Conservation (phyloP, 2,888 invertebrate genomes). For the Tenthredo amoena region DNA sequence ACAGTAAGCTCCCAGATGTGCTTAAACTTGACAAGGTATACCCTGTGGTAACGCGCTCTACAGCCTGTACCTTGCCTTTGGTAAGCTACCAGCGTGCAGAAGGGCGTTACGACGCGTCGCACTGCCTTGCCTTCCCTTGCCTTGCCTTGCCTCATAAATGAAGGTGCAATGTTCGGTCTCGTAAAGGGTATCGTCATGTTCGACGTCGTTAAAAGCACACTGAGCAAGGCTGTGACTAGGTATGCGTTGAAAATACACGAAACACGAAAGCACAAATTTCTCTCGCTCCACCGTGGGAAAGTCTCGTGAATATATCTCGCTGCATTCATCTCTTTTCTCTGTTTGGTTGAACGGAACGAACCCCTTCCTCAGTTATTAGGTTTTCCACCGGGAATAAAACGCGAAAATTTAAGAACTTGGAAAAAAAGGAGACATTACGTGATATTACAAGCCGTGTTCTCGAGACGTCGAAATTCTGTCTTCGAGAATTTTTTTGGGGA, state of each 20-base stretch:
- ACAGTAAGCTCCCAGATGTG: constrained; percentile 45
- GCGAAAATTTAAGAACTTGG: too few species aligned
- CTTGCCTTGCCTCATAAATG: neutral
- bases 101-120: neutral
- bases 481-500: neutral
- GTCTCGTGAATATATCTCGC: neutral
- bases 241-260: neutral
- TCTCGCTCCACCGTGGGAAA: neutral
- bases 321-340: neutral
- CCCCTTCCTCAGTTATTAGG: neutral
- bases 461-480: neutral
- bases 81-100: constrained; percentile 11
- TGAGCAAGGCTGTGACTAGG: neutral
- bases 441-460: neutral
- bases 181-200: neutral
- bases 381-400: neutral
- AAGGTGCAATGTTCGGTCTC: neutral
- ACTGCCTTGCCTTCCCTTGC: neutral
- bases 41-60: constrained; percentile 14
- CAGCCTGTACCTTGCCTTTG: neutral
- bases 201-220: neutral
- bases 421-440: neutral
- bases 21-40: constrained; percentile 45
- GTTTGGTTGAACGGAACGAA: neutral
- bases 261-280: neutral